phyloP scores from a whole-genome alignment of 2,888 invertebrate genomes.

The Desoria tigrina region DNA sequence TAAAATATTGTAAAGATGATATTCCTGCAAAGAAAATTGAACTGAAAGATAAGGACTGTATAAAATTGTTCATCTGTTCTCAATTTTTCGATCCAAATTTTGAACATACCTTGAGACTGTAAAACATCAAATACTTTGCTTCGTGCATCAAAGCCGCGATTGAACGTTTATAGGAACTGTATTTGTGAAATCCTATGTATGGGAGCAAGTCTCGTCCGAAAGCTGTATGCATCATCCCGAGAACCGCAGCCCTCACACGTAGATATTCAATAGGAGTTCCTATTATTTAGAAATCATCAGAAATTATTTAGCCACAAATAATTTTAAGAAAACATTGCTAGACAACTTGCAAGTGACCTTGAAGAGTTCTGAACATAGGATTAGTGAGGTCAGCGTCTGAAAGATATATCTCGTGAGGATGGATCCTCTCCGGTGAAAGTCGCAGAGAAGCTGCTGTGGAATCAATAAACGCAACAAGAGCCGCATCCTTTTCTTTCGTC shows the following conservation, averaged over 20 bases:
- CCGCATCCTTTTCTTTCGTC: slow-evolving; percentile 28
- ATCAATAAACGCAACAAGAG: slow-evolving; percentile 28
- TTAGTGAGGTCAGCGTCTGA: background rate
- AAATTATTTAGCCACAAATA: too few relatives aligned
- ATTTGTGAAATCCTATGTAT: slow-evolving; percentile 17
- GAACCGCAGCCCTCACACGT: background rate
- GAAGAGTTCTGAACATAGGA: background rate
- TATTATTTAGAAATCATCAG: too few relatives aligned
- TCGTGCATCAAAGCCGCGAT: slow-evolving; percentile 29
- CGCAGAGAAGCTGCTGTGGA: slow-evolving; percentile 17
- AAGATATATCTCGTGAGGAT: slow-evolving; percentile 8
- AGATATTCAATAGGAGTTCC: background rate
- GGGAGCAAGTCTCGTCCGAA: slow-evolving; percentile 3
- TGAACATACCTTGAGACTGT: slow-evolving; percentile 22
- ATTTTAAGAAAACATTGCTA: too few relatives aligned
- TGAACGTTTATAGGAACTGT: background rate
- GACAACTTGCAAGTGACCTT: too few relatives aligned
- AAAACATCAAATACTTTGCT: slow-evolving; percentile 25
- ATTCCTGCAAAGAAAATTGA: background rate
- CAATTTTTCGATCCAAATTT: background rate
- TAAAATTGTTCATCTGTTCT: slow-evolving; percentile 20
- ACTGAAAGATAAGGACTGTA: too few relatives aligned
- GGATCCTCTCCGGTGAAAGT: slow-evolving; percentile 24
- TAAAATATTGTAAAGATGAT: slow-evolving; percentile 24
- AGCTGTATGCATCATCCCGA: background rate